These are phyloP conservation scores for Bilobella aurantiaca DNA, from an alignment of 1,140 invertebrate genomes.

Conservation along the genomic window DNA sequence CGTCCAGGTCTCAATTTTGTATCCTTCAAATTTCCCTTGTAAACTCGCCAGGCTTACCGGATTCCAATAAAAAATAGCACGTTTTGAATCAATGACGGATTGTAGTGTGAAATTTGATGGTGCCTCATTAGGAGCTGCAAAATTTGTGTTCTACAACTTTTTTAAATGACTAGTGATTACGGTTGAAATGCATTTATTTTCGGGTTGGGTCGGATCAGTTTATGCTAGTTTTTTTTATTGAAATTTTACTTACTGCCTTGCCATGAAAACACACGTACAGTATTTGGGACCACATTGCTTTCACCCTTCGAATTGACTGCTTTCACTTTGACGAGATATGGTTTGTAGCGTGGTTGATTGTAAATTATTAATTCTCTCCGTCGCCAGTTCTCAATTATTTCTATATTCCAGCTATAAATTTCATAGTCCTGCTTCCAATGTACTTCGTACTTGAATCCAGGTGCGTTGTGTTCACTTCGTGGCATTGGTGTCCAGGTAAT, in stretches of 20 bases:
- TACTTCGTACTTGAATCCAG: slow-evolving; percentile 81
- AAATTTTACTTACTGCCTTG: slow-evolving; percentile 64
- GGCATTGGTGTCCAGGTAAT: slow-evolving; percentile 95
- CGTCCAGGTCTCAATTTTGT: slow-evolving; percentile 91
- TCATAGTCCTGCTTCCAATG: slow-evolving; percentile 65
- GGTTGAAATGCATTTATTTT: background rate
- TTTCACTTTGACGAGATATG: slow-evolving; percentile 81
- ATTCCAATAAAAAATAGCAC: slow-evolving; percentile 69
- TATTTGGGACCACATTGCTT: slow-evolving; percentile 66
- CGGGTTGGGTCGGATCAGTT: no score
- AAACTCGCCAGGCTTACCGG: slow-evolving; percentile 63
- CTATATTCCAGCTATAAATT: slow-evolving; percentile 50
- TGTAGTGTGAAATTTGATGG: slow-evolving; percentile 73
- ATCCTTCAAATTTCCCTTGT: slow-evolving; percentile 81
- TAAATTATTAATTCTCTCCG: slow-evolving; percentile 53
- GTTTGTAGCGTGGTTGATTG: slow-evolving; percentile 81
- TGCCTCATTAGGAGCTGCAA: slow-evolving; percentile 59
- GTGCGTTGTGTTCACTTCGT: slow-evolving; percentile 90
- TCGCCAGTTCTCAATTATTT: slow-evolving; percentile 68
- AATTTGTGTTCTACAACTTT: no score
- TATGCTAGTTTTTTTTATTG: background rate
- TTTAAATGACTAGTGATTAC: background rate
- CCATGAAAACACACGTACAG: slow-evolving; percentile 83
- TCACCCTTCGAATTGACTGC: slow-evolving; percentile 84
- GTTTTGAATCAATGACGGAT: slow-evolving; percentile 59